Evolutionary conservation across 2,888 invertebrate species (phyloP).

Genomic region (Tetragnatha montana): DNA sequence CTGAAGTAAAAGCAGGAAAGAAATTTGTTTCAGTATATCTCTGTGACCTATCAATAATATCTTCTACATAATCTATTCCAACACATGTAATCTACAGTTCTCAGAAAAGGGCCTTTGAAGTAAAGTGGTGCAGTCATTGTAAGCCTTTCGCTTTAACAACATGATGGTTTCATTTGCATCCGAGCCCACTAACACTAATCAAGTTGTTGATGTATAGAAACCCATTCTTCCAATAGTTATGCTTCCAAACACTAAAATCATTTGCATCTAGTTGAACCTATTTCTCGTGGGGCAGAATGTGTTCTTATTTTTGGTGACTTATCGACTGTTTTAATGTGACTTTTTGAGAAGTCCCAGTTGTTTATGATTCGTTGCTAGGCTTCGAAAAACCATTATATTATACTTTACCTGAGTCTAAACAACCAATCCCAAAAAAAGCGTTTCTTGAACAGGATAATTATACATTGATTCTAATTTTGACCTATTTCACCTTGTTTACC

Average conservation of each 20-base stretch:
- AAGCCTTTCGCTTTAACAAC: too few species aligned
- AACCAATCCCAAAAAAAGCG: neutral
- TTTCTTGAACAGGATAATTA: neutral
- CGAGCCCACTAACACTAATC: too few species aligned
- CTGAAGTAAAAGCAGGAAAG: too few species aligned
- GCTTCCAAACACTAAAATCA: neutral
- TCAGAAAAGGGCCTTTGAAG: too few species aligned
- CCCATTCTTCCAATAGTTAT: neutral
- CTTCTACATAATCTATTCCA: too few species aligned
- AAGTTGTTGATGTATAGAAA: too few species aligned
- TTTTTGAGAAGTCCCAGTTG: constrained; percentile 9
- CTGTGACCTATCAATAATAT: too few species aligned
- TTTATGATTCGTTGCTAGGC: constrained; percentile 19
- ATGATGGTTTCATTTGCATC: too few species aligned
- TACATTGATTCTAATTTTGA: neutral
- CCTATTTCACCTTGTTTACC: neutral
- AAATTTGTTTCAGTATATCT: too few species aligned
- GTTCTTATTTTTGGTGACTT: neutral
- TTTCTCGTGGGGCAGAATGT: neutral
- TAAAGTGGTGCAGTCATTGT: too few species aligned
- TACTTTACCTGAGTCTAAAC: neutral
- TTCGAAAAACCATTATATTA: constrained; percentile 18
- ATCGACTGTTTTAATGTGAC: neutral
- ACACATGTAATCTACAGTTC: too few species aligned
- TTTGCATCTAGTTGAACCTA: neutral